Evolutionary conservation across 2,113 vertebrate genomes (phyloP), one percentile per base, ranked within the genome.

Genomic region (Pangasianodon hypophthalmus): DNA sequence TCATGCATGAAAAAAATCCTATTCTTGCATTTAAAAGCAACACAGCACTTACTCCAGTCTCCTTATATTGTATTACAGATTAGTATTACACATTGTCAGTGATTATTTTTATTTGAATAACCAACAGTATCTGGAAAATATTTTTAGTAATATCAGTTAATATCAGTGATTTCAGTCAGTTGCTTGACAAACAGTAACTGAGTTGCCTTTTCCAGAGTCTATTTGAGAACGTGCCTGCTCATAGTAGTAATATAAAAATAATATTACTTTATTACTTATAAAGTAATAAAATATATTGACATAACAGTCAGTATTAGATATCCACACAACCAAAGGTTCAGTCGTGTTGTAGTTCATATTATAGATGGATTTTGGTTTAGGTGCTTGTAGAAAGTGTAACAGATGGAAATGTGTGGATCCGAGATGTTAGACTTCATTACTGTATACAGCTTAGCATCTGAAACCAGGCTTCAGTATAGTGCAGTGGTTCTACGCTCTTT

Each of bases 321-420:
- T 92, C 82, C 82, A 89, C 86, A 91, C 90, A 88, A 92, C 90
- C 91, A 92, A 92, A 92, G 88, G 60, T 86, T 88, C 90, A 58
- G 85, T 87, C 77, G 82, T 89, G 89, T 81, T 29, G 90, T 90
- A 81, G 85, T 52, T 85, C 64, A 84, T 87, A 90, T 81, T 60
- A 52, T 90, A 89, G 89, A 44, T 89, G 37, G 87, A 64, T 71
- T 88, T 92, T 46, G 21, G 56, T 86, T 69, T 64, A 77, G 84
- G 67, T 84, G 80, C 77, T 87, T 44, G 84, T 91, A 85, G 67
- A 84, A 88, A 73, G 85, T 84, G 64, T 75, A 67, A 80, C 67
- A 52, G 52, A 71, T 89, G 81, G 86, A 75, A 81, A 81, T 86
- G 89, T 90, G 87, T 90, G 85, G 79, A 88, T 64, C 56, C 1